These are phyloP conservation scores for Telenomus remus DNA, from an alignment of 1,140 invertebrate genomes.

Conservation along the genomic window DNA sequence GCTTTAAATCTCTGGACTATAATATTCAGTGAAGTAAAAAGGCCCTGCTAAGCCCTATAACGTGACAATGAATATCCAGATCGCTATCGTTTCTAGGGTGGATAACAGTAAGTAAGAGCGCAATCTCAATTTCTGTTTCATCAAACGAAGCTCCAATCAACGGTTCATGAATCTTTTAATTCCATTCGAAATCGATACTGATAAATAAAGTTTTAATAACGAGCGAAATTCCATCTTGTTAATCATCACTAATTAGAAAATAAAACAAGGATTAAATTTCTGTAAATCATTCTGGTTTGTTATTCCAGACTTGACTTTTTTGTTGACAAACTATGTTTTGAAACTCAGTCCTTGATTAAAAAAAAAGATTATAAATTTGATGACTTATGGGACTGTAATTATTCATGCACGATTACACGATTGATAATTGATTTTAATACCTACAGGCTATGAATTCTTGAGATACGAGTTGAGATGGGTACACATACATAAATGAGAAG, in stretches of 20 bases:
- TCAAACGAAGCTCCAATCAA: constrained; percentile 17
- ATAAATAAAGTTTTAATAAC: too few relatives aligned
- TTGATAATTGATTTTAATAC: constrained; percentile 46
- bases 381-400: not conserved
- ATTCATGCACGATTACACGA: constrained; percentile 5
- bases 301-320: too few relatives aligned
- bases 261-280: too few relatives aligned
- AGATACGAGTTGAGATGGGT: constrained; percentile 24
- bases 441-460: constrained; percentile 30
- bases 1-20: constrained; percentile 20
- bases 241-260: too few relatives aligned
- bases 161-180: constrained; percentile 2
- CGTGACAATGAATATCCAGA: constrained; percentile 50
- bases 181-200: not conserved
- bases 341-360: too few relatives aligned
- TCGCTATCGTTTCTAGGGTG: constrained; percentile 36
- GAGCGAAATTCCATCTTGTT: too few relatives aligned
- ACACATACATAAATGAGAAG: constrained; percentile 24
- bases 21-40: constrained; percentile 26
- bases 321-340: too few relatives aligned
- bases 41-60: constrained; percentile 35
- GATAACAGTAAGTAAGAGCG: constrained; percentile 22
- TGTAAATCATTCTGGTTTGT: too few relatives aligned
- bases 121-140: constrained; percentile 9
- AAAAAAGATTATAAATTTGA: too few relatives aligned